These are phyloP conservation scores for Corythoichthys haematopterus DNA, from an alignment of 2,113 vertebrate species.

Conservation along the genomic window DNA sequence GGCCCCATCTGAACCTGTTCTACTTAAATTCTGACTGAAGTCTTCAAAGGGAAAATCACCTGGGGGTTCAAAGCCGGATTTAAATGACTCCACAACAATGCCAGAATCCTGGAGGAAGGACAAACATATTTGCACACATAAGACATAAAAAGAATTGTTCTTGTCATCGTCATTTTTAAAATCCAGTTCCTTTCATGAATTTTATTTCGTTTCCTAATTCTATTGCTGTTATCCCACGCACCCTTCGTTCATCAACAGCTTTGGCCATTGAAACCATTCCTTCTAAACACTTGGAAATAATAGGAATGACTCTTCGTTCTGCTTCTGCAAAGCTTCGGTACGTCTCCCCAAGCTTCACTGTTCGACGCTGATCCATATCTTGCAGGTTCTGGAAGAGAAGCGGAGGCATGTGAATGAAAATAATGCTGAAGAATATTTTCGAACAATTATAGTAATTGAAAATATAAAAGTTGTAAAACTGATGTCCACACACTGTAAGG, in stretches of 20 bases:
- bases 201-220: neutral
- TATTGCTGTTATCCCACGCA: constrained; percentile 53
- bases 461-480: neutral
- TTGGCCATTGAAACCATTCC: constrained; percentile 96
- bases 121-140: neutral
- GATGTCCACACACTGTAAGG: neutral
- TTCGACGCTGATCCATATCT: constrained; percentile 94
- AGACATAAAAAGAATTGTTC: neutral
- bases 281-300: constrained; percentile 94
- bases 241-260: constrained; percentile 87
- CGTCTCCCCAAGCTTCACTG: constrained; percentile 91
- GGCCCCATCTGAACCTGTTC: constrained; percentile 89
- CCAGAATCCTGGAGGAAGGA: constrained; percentile 78
- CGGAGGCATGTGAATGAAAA: neutral
- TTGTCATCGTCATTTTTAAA: neutral
- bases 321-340: constrained; percentile 94
- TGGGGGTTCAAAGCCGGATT: constrained; percentile 94
- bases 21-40: constrained; percentile 94
- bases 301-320: constrained; percentile 91
- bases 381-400: constrained; percentile 83
- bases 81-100: constrained; percentile 95
- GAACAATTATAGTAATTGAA: neutral
- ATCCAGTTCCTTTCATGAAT: neutral
- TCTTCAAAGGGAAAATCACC: constrained; percentile 96
- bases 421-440: neutral